A percentile compares a stretch with the other conserved stretches of the same genome.
Evolutionary conservation across 1,140 invertebrate genomes (phyloP).

Genomic region (Drosophila parvula): DNA sequence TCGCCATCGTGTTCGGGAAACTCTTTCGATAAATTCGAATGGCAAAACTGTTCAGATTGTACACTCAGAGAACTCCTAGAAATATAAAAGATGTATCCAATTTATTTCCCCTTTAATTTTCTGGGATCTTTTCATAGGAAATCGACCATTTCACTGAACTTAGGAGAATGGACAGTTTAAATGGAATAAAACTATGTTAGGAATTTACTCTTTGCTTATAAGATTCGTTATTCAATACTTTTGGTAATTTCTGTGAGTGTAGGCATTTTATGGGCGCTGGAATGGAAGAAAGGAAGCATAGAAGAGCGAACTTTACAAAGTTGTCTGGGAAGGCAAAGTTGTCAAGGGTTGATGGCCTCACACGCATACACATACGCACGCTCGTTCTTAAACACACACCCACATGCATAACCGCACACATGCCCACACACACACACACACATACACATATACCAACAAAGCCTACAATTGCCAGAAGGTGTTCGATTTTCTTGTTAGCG

Average conservation of each 20-base stretch:
- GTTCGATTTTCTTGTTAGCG: constrained; percentile 51
- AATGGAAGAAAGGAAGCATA: constrained; percentile 18
- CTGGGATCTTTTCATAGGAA: background rate
- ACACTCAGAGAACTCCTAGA: background rate
- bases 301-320: constrained; percentile 67
- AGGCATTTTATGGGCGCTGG: constrained; percentile 31
- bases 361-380: constrained; percentile 22
- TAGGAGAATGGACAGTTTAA: background rate
- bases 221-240: background rate
- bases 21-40: constrained; percentile 76
- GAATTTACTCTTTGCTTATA: background rate
- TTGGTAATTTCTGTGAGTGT: constrained; percentile 5
- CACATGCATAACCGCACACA: background rate
- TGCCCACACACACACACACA: background rate
- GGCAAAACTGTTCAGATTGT: constrained; percentile 58
- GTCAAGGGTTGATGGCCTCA: constrained; percentile 58
- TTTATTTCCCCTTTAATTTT: background rate
- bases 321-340: constrained; percentile 68
- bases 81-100: background rate
- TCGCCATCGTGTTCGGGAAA: constrained; percentile 57
- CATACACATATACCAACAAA: constrained; percentile 1
- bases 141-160: too few relatives aligned
- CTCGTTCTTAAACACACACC: background rate
- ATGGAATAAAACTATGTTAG: background rate
- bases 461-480: constrained; percentile 43